phyloP scores from a whole-genome alignment of 2,888 invertebrate genomes.

The Macropis europaea region DNA sequence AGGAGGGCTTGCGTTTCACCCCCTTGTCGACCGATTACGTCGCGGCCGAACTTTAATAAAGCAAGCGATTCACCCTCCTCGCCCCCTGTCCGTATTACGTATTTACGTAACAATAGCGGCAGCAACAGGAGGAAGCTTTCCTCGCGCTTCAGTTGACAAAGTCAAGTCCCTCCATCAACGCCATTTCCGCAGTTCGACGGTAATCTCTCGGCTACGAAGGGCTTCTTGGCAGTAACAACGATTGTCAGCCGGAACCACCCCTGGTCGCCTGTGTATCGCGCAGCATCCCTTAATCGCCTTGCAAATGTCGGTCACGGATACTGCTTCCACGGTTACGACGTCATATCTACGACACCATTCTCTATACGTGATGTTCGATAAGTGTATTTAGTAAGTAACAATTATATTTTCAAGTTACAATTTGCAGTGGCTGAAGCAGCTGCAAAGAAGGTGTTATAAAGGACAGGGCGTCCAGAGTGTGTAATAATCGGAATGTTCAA shows the following conservation, averaged over 20 bases:
- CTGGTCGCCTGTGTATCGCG: conserved; percentile 29
- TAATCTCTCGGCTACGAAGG: conserved; percentile 41
- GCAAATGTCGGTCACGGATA: conserved; percentile 51
- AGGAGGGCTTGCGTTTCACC: too few species aligned
- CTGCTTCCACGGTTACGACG: background rate
- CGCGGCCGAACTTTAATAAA: conserved; percentile 39
- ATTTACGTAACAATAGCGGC: conserved; percentile 47
- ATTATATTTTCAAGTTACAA: too few species aligned
- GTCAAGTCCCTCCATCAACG: conserved; percentile 48
- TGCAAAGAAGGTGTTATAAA: too few species aligned
- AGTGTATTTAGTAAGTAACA: too few species aligned
- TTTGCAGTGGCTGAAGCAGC: too few species aligned
- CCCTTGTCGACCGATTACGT: conserved; percentile 26
- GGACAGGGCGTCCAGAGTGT: too few species aligned
- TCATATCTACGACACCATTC: too few species aligned
- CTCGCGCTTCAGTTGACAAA: conserved; percentile 53
- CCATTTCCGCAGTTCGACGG: conserved; percentile 50
- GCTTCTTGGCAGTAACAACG: conserved; percentile 54
- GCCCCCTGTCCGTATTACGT: conserved; percentile 29
- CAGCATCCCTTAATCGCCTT: conserved; percentile 43
- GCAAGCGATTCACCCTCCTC: conserved; percentile 29
- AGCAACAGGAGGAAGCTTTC: conserved; percentile 43
- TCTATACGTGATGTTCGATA: too few species aligned
- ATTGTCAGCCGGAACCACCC: conserved; percentile 43
- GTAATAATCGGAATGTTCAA: too few species aligned